Conservation (phyloP, 2,888 invertebrate genomes). For the Dicyrtoma fusca region DNA sequence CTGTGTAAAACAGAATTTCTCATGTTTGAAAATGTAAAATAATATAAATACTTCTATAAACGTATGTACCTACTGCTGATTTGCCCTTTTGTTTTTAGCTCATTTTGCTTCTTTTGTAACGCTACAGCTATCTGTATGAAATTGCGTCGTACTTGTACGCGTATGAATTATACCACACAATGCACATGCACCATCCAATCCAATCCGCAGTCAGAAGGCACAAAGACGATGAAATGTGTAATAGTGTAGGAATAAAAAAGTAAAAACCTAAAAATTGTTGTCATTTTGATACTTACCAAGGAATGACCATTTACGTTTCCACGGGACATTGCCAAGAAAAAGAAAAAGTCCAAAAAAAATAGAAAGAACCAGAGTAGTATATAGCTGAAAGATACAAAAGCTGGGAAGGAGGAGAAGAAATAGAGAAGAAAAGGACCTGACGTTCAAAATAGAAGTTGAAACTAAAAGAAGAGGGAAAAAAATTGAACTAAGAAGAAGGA, state of each 20-base stretch:
- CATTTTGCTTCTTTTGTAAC: too few relatives aligned
- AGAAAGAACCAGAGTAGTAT: background rate
- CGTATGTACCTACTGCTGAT: too few relatives aligned
- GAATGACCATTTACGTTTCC: slow-evolving; percentile 6
- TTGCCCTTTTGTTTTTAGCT: too few relatives aligned
- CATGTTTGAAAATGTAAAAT: too few relatives aligned
- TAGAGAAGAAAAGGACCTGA: background rate
- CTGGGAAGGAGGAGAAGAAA: background rate
- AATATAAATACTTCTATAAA: too few relatives aligned
- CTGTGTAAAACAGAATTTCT: too few relatives aligned
- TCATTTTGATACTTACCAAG: background rate
- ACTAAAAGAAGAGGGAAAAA: slow-evolving; percentile 1
- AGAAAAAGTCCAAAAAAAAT: too few relatives aligned
- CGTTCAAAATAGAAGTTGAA: background rate
- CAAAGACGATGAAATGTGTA: background rate
- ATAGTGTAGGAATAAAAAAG: background rate
- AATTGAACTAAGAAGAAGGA: background rate
- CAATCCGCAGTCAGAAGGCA: too few relatives aligned
- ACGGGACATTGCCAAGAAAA: slow-evolving; percentile 7
- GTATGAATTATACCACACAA: too few relatives aligned
- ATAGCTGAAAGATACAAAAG: too few relatives aligned
- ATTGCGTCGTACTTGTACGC: too few relatives aligned
- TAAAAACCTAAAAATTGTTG: background rate
- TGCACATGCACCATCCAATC: background rate
- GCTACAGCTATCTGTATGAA: too few relatives aligned